Base-by-base conservation (phyloP, 2,113 vertebrate species). In the Orthonyx spaldingii region DNA sequence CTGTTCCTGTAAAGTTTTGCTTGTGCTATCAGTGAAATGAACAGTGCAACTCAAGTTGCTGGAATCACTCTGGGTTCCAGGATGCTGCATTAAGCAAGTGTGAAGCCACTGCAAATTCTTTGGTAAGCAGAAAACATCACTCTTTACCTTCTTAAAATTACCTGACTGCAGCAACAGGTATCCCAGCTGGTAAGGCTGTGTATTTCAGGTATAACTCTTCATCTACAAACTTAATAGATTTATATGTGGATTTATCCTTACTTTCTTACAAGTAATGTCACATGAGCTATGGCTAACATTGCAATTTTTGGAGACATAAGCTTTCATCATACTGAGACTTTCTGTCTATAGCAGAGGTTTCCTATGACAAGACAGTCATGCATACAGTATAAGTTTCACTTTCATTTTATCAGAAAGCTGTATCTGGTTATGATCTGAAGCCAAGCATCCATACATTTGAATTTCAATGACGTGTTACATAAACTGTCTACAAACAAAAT, bases 401-500 rank as follows among this genome's bases (percentile, higher is more conserved):
- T 96, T 82, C 72, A 50, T 90, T 96, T 85, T 14, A 96, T 89
- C 84, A 86, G 39, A 90, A 89, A 92, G 53, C 86, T 89, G 72
- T 13, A 92, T 57, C 65, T 82, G 70, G 80, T 49, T 50, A 53
- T 39, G 26, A 95, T 92, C 69, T 91, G 81, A 96, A 96, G 53
- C 26, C 88, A 81, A 91, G 47, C 24, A 91, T 69, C 11, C 86
- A 91, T 50, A 93, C 79, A 92, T 42, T 57, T 42, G 59, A 97
- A 95, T 97, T 60, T 81, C 23, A 87, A 92, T 89, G 57, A 81
- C 60, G 82, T 28, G 41, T 70, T 88, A 94, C 79, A 94, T 71
- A 90, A 97, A 94, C 83, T 95, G 75, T 96, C 90, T 88, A 65
- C 39, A 83, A 94, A 47, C 18, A 90, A 95, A 97, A 96, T 71